Evolutionary conservation across 2,113 vertebrate genomes (phyloP), one percentile per base, ranked within the genome.

Genomic region (Myodes glareolus): DNA sequence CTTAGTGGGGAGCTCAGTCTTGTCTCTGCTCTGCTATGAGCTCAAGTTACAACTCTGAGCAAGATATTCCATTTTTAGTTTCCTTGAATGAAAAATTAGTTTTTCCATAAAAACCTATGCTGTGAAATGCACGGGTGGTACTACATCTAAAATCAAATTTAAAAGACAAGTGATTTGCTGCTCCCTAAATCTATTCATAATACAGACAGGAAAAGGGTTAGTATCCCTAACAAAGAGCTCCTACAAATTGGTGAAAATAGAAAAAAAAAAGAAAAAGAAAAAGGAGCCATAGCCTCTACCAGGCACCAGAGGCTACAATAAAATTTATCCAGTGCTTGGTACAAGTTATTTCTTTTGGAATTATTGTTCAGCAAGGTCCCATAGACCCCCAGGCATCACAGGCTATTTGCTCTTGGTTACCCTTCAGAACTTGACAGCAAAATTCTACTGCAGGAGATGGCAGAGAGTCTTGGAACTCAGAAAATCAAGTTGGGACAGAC

Each of bases 141-240:
- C 11, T 67, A 27, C 16, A 63, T 80, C 36, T 77, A n/a, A 94
- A 93, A 93, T 47, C 13, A 87, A 95, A 96, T 89, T 7, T 16
- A 45, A 89, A 92, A 95, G 67, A 80, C 52, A 77, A 94, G 90
- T 17, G 17, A 13, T 73, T 61, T 58, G 31, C 45, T 67, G 1
- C 19, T 36, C 92, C 68, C 61, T 4, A 58, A 92, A 63, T 12
- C 0, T 68, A 61, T 70, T 70, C 77, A 25, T 73, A 94, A 90
- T 94, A 75, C 31, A 78, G 78, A 42, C 31, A n/a, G 72, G 67
- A 68, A 96, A 92, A 61, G 3, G 42, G 7, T 73, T 88, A 94
- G 21, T 87, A 45, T 72, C 5, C 9, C 65, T 73, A 88, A 93
- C 72, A 73, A 93, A 92, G 10, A 87, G 45, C 7, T 23, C 5